Percentiles rank a stretch among this genome's conserved stretches.
phyloP scores from a whole-genome alignment of 2,797 vertebrate species.

The Cyprinodon diabolis region DNA sequence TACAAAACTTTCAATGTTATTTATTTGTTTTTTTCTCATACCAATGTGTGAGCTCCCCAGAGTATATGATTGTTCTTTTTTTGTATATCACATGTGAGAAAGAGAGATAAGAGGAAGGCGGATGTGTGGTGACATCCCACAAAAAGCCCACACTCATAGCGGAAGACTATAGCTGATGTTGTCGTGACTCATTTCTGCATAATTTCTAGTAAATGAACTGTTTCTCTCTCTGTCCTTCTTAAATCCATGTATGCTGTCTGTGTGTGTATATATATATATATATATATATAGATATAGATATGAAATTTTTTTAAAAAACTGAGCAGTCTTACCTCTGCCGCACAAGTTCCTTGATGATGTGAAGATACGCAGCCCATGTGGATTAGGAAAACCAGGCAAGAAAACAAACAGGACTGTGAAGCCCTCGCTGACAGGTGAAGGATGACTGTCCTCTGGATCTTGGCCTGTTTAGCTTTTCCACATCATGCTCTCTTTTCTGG shows the following conservation, averaged over 20 bases:
- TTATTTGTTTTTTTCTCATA: neutral
- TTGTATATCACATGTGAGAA: slow-evolving; percentile 26
- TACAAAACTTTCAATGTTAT: neutral
- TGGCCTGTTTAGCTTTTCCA: slow-evolving; percentile 24
- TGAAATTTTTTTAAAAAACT: no score
- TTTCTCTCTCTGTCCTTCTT: slow-evolving; percentile 6
- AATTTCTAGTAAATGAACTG: slow-evolving; percentile 58
- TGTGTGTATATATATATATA: neutral
- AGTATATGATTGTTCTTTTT: neutral
- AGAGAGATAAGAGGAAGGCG: slow-evolving; percentile 43
- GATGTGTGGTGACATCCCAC: slow-evolving; percentile 51
- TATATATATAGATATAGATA: no score
- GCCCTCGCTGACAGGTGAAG: neutral
- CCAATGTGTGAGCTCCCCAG: neutral
- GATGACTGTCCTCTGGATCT: slow-evolving; percentile 48
- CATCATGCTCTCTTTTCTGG: slow-evolving; percentile 19
- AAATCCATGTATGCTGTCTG: neutral
- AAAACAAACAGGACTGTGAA: neutral
- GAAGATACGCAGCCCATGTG: neutral
- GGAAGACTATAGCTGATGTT: slow-evolving; percentile 37
- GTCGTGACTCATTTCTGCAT: slow-evolving; percentile 53
- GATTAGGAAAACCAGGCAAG: no score
- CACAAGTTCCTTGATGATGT: slow-evolving; percentile 4
- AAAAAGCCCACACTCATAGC: slow-evolving; percentile 31
- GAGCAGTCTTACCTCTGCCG: neutral